Evolutionary conservation across 1,140 invertebrate genomes (phyloP), one percentile per base, ranked within the genome.

Genomic region (Drosophila oshimai): DNA sequence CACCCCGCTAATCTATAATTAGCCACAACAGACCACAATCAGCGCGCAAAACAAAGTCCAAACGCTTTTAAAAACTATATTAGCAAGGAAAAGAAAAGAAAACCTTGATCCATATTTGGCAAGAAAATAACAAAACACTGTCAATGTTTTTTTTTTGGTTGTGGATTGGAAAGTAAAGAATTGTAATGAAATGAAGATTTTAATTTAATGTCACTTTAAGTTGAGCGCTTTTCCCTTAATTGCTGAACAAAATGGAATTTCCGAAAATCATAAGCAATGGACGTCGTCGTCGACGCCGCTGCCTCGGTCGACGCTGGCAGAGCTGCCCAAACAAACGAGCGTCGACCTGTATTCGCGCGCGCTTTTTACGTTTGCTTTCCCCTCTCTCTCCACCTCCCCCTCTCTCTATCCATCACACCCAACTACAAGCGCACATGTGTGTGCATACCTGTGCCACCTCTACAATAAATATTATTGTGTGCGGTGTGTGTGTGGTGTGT

Each of bases 281-380:
- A 41, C 39, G 45, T 15, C 26, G 46, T 22, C 42, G 75, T 29
- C 37, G 65, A 47, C 45, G 76, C 34, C 65, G 74, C 39, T 54
- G 17, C 15, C 4, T 6, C 18, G 10, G 57, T 50, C n/a, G 37
- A 54, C 62, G 60, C 22, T 9, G 9, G 33, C 55, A n/a, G 45
- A 34, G 45, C 42, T 39, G 20, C 26, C n/a, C 33, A 24, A 28
- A 17, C 26, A 64, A 53, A 49, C 68, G 73, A 87, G 76, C 80
- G 81, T 87, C 80, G 80, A 86, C 80, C 80, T 86, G 80, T 86
- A 86, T 86, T 87, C 81, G 81, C 81, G 80, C 79, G 80, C 81
- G 81, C 75, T 87, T 86, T 84, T 86, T 80, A 87, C 54, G 60
- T 86, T 86, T 76, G 62, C 44, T 65, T 49, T 50, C n/a, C n/a